Conservation (phyloP, 2,888 invertebrate genomes). For the Homarus gammarus region DNA sequence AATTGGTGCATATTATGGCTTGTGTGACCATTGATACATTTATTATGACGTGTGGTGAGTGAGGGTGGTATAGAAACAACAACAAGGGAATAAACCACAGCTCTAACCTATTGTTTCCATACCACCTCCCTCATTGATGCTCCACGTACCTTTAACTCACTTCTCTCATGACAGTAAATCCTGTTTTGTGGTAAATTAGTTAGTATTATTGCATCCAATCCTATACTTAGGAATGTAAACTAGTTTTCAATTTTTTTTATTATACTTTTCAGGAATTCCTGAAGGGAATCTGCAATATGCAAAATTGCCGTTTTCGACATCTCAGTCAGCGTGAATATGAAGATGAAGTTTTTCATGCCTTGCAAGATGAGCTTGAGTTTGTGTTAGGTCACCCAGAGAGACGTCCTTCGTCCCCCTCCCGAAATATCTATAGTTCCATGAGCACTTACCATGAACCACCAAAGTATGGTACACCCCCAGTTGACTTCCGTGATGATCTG, state of each 20-base stretch:
- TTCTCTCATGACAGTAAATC: too few species aligned
- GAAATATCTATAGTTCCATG: neutral
- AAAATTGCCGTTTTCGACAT: constrained; percentile 68
- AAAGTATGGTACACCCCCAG: neutral
- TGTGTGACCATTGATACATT: too few species aligned
- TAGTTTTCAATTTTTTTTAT: neutral
- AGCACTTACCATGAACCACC: constrained; percentile 9
- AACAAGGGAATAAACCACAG: too few species aligned
- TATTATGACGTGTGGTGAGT: too few species aligned
- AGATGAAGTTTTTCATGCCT: constrained; percentile 62
- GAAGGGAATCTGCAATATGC: constrained; percentile 56
- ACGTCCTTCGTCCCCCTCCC: neutral
- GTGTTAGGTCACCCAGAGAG: constrained; percentile 44
- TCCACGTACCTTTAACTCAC: too few species aligned
- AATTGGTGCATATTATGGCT: too few species aligned
- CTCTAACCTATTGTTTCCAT: too few species aligned
- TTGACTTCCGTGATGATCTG: constrained; percentile 6
- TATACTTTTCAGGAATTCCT: constrained; percentile 49
- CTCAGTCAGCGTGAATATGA: constrained; percentile 65
- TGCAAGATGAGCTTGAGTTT: constrained; percentile 52
- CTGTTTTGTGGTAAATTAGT: too few species aligned
- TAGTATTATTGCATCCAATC: too few species aligned
- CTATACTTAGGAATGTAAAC: too few species aligned
- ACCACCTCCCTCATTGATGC: too few species aligned
- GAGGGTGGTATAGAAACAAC: too few species aligned